Base-by-base conservation (phyloP, 2,888 invertebrate genomes). In the Ecdyonurus torrentis region DNA sequence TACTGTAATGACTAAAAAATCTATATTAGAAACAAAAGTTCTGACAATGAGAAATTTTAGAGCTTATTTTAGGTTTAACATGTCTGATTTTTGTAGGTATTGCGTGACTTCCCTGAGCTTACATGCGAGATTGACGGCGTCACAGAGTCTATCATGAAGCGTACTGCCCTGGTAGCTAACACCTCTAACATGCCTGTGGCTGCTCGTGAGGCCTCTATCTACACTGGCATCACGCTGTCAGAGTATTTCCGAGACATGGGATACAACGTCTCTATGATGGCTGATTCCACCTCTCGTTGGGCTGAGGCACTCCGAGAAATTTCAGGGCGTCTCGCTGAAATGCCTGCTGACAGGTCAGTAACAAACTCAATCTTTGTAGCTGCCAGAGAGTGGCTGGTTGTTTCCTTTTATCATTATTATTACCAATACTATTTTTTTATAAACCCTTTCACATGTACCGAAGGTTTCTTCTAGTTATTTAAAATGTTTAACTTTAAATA, bases 121-220 rank as follows among this genome's bases (percentile, higher is more conserved):
- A 87, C 92, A 0, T 92, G 97, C 71, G 98, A 99, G 78, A 94
- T 99, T 71, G 94, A 95, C 19, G 99, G 99, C 10, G 84, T 85
- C 53, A 91, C 91, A 1, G 99, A 98, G 75, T 96, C 97, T 69
- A 99, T 99, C 78, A 99, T 99, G 99, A 98, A 97, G 81, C 89
- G 99, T 77, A 99, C 99, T 1, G 92, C 97, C 52, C 82, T 99
- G 65, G 99, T 99, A 22, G 99, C 99, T 72, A 99, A 99, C 79
- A 99, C 99, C 25, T 99, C 98, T 67, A 99, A 99, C 90, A 99
- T 99, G 99, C 99, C 99, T 74, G 99, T 99, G 67, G 99, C 99
- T 72, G 99, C 99, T 76, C 88, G 99, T 77, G 99, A 99, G 79
- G 99, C 99, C 66, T 99, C 98, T 74, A 99, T 99, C 76, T 99